Percentiles rank a stretch among this genome's conserved stretches.
These are phyloP conservation scores for Rhinogobius similis DNA, from an alignment of 2,113 vertebrate species.

Conservation along the genomic window DNA sequence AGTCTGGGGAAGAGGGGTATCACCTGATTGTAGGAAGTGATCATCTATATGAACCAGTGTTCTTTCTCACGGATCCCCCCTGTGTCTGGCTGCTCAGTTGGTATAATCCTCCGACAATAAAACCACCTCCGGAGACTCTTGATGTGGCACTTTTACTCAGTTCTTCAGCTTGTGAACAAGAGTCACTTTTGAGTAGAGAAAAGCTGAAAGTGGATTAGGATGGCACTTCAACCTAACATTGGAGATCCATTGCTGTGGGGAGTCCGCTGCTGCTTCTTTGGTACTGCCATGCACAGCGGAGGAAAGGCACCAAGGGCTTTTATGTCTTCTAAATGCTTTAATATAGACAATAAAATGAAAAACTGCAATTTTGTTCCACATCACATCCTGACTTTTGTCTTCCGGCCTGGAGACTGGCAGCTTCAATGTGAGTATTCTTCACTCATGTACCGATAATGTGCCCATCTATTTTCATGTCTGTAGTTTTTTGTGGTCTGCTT, in stretches of 20 bases:
- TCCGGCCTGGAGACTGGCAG: constrained; percentile 43
- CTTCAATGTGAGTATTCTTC: constrained; percentile 75
- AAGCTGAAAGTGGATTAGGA: constrained; percentile 51
- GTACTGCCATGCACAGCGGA: constrained; percentile 16
- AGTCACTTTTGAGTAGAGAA: constrained; percentile 45
- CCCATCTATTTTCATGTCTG: constrained; percentile 26
- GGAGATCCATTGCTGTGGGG: constrained; percentile 73
- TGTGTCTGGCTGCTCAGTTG: constrained; percentile 80
- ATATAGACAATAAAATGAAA: constrained; percentile 46
- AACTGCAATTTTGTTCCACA: constrained; percentile 32
- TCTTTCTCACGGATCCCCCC: constrained; percentile 77
- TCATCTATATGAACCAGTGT: constrained; percentile 73
- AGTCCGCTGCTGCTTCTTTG: constrained; percentile 36
- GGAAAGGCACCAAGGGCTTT: constrained; percentile 24
- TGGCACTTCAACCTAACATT: constrained; percentile 56
- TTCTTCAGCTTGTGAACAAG: constrained; percentile 75
- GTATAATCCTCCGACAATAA: constrained; percentile 97
- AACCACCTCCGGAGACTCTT: constrained; percentile 91
- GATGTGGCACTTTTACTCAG: constrained; percentile 89
- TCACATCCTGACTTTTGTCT: constrained; percentile 36
- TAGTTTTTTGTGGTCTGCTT: background rate
- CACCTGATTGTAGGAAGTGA: constrained; percentile 54
- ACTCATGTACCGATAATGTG: constrained; percentile 18
- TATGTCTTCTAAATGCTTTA: constrained; percentile 39
- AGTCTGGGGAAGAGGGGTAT: constrained; percentile 45